Percentiles rank a stretch among this genome's conserved stretches.
phyloP scores from a whole-genome alignment of 2,888 invertebrate species.

The Habroteleia sp. region DNA sequence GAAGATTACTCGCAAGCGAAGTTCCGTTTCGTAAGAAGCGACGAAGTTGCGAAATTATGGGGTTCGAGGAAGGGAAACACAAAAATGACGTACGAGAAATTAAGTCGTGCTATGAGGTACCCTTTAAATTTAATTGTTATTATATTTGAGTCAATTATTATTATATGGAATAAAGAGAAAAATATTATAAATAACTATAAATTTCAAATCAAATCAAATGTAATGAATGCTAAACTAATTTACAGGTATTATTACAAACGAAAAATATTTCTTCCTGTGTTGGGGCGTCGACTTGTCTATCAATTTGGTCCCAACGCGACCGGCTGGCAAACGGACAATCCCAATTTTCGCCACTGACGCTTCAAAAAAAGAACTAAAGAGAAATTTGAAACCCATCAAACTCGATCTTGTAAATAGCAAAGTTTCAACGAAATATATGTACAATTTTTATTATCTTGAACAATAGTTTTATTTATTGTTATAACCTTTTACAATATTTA shows the following conservation, averaged over 20 bases:
- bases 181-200: too few relatives aligned
- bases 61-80: slow-evolving; percentile 92
- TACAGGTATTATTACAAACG: slow-evolving; percentile 90
- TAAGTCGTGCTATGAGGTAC: slow-evolving; percentile 92
- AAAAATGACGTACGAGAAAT: slow-evolving; percentile 95
- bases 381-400: slow-evolving; percentile 1
- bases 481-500: slow-evolving; percentile 18
- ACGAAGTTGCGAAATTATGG: slow-evolving; percentile 93
- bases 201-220: too few relatives aligned
- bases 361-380: too few relatives aligned
- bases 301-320: slow-evolving; percentile 91
- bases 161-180: too few relatives aligned
- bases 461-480: slow-evolving; percentile 11
- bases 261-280: slow-evolving; percentile 87
- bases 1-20: slow-evolving; percentile 91
- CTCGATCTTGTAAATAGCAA: slow-evolving; percentile 31
- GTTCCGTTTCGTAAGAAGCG: slow-evolving; percentile 93
- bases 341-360: slow-evolving; percentile 81
- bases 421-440: slow-evolving; percentile 10
- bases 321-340: slow-evolving; percentile 87
- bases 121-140: too few relatives aligned
- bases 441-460: slow-evolving; percentile 29
- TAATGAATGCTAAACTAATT: slow-evolving; percentile 49
- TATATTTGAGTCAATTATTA: too few relatives aligned
- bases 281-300: slow-evolving; percentile 89